phyloP scores from a whole-genome alignment of 2,888 invertebrate genomes.

The Lasioglossum zephyrum region DNA sequence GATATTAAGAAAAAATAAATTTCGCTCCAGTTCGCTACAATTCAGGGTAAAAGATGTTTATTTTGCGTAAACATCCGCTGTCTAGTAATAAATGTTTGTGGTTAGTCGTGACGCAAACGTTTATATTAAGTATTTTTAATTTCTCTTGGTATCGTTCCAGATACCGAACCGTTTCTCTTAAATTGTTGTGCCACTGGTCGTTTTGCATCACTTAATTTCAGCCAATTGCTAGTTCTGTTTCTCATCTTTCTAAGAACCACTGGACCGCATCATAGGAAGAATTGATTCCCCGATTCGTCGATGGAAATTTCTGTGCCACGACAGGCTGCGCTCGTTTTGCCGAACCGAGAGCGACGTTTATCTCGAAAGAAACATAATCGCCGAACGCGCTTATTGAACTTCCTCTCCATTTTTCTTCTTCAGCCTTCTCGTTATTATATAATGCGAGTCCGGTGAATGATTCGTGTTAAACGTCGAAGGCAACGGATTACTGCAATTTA shows the following conservation, averaged over 20 bases:
- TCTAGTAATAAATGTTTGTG: not conserved
- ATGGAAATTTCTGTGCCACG: conserved; percentile 8
- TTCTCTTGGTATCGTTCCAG: not conserved
- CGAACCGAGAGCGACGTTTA: not conserved
- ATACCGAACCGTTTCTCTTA: not conserved
- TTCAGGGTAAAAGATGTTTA: not conserved
- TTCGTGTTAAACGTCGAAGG: conserved; percentile 46
- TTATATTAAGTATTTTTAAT: not conserved
- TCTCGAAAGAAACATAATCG: conserved; percentile 18
- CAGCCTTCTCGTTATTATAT: not conserved
- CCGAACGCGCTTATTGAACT: conserved; percentile 12
- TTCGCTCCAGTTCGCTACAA: not conserved
- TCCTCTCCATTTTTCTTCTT: not conserved
- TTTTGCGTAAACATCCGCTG: not conserved
- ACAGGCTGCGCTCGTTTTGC: not conserved
- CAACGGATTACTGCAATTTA: conserved; percentile 20
- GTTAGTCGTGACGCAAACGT: not conserved
- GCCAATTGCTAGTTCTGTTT: conserved; percentile 14
- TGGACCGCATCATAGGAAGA: conserved; percentile 5
- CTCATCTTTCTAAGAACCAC: conserved; percentile 22
- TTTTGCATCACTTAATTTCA: conserved; percentile 16
- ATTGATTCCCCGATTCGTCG: conserved; percentile 10
- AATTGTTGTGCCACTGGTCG: not conserved
- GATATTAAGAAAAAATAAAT: not conserved
- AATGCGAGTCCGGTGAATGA: conserved; percentile 20